Evolutionary conservation across 1,140 invertebrate species (phyloP).

Genomic region (Archegozetes longisetosus): DNA sequence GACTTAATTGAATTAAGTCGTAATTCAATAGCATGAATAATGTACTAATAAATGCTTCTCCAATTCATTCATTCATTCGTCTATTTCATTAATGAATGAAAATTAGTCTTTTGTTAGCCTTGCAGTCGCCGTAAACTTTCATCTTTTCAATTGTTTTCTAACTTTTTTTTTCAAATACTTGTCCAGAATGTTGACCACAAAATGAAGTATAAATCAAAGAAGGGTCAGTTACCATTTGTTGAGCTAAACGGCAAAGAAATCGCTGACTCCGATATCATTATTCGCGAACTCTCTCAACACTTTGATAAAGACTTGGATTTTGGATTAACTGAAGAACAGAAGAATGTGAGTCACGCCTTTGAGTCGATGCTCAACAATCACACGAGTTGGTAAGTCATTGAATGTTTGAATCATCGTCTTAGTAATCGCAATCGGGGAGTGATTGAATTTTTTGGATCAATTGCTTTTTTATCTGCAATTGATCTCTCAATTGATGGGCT

Average conservation of each 20-base stretch:
- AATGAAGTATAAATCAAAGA: conserved; percentile 79
- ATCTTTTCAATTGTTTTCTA: too few species aligned
- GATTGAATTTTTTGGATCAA: too few species aligned
- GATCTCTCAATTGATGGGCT: too few species aligned
- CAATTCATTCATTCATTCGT: too few species aligned
- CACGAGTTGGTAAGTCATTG: conserved; percentile 48
- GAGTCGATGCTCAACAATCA: conserved; percentile 90
- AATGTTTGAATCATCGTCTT: not conserved
- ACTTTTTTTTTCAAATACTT: conserved; percentile 23
- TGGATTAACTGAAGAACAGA: conserved; percentile 59
- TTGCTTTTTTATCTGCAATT: too few species aligned
- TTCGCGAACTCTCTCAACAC: conserved; percentile 61
- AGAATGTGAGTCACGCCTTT: conserved; percentile 73
- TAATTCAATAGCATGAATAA: too few species aligned
- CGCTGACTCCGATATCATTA: conserved; percentile 70
- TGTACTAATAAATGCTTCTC: too few species aligned
- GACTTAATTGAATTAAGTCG: too few species aligned
- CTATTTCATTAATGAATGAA: too few species aligned
- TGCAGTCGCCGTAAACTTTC: too few species aligned
- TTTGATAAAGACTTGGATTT: conserved; percentile 67
- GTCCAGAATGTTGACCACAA: conserved; percentile 88
- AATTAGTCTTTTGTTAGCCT: too few species aligned
- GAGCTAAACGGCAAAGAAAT: conserved; percentile 86
- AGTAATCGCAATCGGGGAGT: too few species aligned
- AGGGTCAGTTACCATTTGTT: conserved; percentile 77